A percentile compares a stretch with the other conserved stretches of the same genome.
Evolutionary conservation across 2,888 invertebrate species (phyloP).

Genomic region (Perizoma affinitatum): DNA sequence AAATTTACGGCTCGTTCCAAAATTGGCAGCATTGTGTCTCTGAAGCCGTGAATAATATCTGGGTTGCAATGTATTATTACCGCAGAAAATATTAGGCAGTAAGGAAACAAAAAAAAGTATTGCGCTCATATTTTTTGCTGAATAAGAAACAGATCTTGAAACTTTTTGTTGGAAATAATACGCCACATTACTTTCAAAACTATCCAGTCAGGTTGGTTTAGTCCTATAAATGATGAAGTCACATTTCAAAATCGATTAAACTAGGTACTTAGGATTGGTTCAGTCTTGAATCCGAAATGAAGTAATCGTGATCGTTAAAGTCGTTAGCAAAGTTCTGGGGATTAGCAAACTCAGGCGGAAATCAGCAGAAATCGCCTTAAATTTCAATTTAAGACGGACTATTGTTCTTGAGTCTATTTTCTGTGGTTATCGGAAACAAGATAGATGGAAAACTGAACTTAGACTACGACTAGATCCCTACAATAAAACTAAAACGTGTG

Average conservation of each 20-base stretch:
- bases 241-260: conserved; percentile 16
- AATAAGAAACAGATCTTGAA: no score
- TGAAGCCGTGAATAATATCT: conserved; percentile 45
- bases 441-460: neutral
- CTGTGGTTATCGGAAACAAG: conserved; percentile 1
- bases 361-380: no score
- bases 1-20: conserved; percentile 35
- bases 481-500: no score
- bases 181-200: no score
- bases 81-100: conserved; percentile 8
- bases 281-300: conserved; percentile 23
- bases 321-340: conserved; percentile 23
- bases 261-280: conserved; percentile 10
- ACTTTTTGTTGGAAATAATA: no score
- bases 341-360: conserved; percentile 20
- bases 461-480: no score
- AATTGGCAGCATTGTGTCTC: conserved; percentile 45
- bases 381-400: conserved; percentile 3
- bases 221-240: no score
- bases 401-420: conserved; percentile 1
- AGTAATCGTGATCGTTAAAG: conserved; percentile 22
- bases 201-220: no score
- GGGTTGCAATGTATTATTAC: conserved; percentile 22
- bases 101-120: conserved; percentile 1
- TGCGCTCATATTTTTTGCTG: neutral